These are phyloP conservation scores for Antedon mediterranea DNA, from an alignment of 53 echinoderm and acorn worm species.

Conservation along the genomic window DNA sequence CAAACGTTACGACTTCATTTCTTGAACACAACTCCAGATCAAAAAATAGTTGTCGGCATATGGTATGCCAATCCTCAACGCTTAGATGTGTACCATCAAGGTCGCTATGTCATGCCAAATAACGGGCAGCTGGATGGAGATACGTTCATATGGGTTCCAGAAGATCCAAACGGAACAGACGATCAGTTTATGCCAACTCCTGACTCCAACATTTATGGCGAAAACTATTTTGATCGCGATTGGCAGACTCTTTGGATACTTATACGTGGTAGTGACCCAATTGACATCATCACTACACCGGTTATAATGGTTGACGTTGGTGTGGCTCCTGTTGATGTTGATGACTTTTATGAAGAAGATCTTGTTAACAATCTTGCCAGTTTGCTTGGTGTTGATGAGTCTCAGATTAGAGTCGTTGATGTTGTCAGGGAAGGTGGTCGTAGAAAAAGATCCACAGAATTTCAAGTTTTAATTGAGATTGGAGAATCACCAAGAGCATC, in stretches of 20 bases:
- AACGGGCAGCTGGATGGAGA: slow-evolving; percentile 25
- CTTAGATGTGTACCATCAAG: slow-evolving; percentile 64
- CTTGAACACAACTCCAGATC: slow-evolving; percentile 19
- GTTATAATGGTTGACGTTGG: slow-evolving; percentile 70
- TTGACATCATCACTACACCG: slow-evolving; percentile 69
- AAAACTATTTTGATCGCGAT: slow-evolving; percentile 77
- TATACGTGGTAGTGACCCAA: slow-evolving; percentile 13
- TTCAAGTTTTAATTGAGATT: slow-evolving; percentile 41
- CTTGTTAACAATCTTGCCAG: slow-evolving; percentile 56
- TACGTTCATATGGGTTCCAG: slow-evolving; percentile 30
- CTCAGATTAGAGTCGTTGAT: slow-evolving; percentile 66
- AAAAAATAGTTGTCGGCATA: slow-evolving; percentile 45
- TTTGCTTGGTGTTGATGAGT: slow-evolving; percentile 36
- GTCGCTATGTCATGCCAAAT: slow-evolving; percentile 26
- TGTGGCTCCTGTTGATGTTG: slow-evolving; percentile 56
- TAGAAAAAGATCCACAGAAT: slow-evolving; percentile 28
- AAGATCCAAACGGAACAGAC: slow-evolving; percentile 21
- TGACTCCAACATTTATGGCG: slow-evolving; percentile 43
- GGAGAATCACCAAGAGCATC: slow-evolving; percentile 14
- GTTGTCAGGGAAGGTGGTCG: slow-evolving; percentile 65
- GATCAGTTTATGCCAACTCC: slow-evolving; percentile 53
- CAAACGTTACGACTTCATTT: slow-evolving; percentile 55
- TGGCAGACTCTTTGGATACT: slow-evolving; percentile 46
- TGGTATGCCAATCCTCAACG: slow-evolving; percentile 90
- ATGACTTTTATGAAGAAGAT: slow-evolving; percentile 91